Evolutionary conservation across 1,140 invertebrate genomes (phyloP), one percentile per base, ranked within the genome.

Genomic region (Caenorhabditis brenneri): DNA sequence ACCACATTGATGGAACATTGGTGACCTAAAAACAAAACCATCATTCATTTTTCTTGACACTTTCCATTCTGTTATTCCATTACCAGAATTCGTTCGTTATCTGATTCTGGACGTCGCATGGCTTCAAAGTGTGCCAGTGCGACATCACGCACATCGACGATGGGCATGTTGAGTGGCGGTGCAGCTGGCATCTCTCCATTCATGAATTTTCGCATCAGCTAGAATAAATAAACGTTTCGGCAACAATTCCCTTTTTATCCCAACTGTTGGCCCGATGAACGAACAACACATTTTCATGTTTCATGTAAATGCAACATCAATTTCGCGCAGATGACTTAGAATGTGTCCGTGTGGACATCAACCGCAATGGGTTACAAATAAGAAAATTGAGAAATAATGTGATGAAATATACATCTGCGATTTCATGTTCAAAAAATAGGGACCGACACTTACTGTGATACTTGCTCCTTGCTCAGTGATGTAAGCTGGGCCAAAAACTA

Each of bases 121-220:
- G 93, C 93, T 87, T 92, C 91, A 74, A 93, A 88, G 86, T 93
- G 93, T 15, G 93, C 93, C 39, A 86, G 53, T 7, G 93, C 93
- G 10, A 93, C 93, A 88, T 93, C 93, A 46, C 93, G 89, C 6
- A 93, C 93, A 88, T 93, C 93, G 80, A 92, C 92, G 24, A 93
- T 83, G 2, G 91, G 87, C 33, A 93, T 89, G 86, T 92, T 91
- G 7, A 93, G 85, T 85, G 91, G 91, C 0, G 93, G 92, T 15
- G 92, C 81, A 79, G 92, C 89, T 19, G 92, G 93, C 86, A 92
- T 92, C 80, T 91, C 88, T 39, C 90, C 86, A 65, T 92, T 91
- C 86, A 93, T 84, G 74, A 93, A 87, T 10, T 91, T 86, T 69
- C 92, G 91, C 29, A 92, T 84, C 15, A 92, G 55, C 86, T 92